These are phyloP conservation scores for Aplysina aerophoba DNA, from an alignment of 37 sponge, comb jelly and placozoan genomes.

Conservation along the genomic window DNA sequence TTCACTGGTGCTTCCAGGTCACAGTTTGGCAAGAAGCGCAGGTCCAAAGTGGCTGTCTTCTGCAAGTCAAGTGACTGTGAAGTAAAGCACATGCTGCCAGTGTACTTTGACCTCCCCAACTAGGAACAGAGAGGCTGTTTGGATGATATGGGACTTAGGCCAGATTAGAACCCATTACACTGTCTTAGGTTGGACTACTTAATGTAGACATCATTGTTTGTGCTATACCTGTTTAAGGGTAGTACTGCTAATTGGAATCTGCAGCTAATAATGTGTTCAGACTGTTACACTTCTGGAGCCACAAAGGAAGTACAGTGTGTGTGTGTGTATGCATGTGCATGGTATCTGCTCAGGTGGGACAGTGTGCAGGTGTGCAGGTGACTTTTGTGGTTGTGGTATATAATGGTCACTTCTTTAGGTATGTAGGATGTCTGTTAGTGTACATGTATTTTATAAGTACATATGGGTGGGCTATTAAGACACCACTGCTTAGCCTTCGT, in stretches of 20 bases:
- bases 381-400: not conserved
- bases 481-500: too few relatives aligned
- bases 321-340: not conserved
- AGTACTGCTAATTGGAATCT: too few relatives aligned
- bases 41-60: conserved; percentile 4
- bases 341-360: not conserved
- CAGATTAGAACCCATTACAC: not conserved
- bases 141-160: not conserved
- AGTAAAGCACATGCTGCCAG: conserved; percentile 8
- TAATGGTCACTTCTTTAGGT: not conserved
- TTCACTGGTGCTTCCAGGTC: not conserved
- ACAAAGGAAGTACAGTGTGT: not conserved
- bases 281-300: not conserved
- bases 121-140: too few relatives aligned
- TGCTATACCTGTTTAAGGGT: too few relatives aligned
- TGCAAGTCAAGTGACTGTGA: conserved; percentile 5
- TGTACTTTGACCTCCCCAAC: not conserved
- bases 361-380: conserved; percentile 6
- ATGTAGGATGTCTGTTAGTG: not conserved
- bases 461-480: too few relatives aligned
- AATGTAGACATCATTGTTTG: too few relatives aligned
- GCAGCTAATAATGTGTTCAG: not conserved
- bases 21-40: not conserved
- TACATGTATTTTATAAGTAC: not conserved
- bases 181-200: too few relatives aligned